phyloP scores from a whole-genome alignment of 2,113 vertebrate species.

The Phodopus roborovskii region DNA sequence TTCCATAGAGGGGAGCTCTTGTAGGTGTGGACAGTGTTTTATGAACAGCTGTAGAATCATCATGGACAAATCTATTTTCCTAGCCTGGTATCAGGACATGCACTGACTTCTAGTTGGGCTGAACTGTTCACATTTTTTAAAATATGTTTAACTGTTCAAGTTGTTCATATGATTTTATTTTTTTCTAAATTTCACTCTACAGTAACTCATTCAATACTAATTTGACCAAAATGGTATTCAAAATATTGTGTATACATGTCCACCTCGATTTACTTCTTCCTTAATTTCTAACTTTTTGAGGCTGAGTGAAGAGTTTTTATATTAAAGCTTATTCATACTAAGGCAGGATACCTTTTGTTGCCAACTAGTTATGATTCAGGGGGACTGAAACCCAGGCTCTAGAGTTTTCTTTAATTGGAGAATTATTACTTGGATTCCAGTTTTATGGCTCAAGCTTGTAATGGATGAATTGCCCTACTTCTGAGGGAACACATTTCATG shows the following conservation, averaged over 20 bases:
- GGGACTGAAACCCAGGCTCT: slow-evolving; percentile 46
- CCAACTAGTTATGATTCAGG: slow-evolving; percentile 66
- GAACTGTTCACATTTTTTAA: not conserved
- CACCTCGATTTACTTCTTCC: slow-evolving; percentile 19
- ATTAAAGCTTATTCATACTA: slow-evolving; percentile 72
- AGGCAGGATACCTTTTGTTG: slow-evolving; percentile 58
- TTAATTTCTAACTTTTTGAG: slow-evolving; percentile 50
- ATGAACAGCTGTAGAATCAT: not conserved
- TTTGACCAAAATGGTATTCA: slow-evolving; percentile 60
- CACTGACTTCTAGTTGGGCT: not conserved
- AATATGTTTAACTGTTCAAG: not conserved
- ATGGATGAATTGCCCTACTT: slow-evolving; percentile 55
- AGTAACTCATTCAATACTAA: slow-evolving; percentile 60
- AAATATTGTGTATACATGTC: slow-evolving; percentile 65
- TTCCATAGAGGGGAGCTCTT: not conserved
- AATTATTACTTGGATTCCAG: slow-evolving; percentile 72
- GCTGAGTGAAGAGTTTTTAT: slow-evolving; percentile 41
- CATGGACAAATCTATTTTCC: not conserved
- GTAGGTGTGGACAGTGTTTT: not conserved
- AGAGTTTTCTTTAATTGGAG: slow-evolving; percentile 73
- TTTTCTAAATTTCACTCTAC: slow-evolving; percentile 49
- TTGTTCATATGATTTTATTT: slow-evolving; percentile 10
- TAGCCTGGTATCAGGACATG: not conserved
- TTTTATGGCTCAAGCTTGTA: slow-evolving; percentile 57
- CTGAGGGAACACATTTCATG: slow-evolving; percentile 39